These are phyloP conservation scores for Nomada fucata DNA, from an alignment of 2,888 invertebrate genomes.

Conservation along the genomic window DNA sequence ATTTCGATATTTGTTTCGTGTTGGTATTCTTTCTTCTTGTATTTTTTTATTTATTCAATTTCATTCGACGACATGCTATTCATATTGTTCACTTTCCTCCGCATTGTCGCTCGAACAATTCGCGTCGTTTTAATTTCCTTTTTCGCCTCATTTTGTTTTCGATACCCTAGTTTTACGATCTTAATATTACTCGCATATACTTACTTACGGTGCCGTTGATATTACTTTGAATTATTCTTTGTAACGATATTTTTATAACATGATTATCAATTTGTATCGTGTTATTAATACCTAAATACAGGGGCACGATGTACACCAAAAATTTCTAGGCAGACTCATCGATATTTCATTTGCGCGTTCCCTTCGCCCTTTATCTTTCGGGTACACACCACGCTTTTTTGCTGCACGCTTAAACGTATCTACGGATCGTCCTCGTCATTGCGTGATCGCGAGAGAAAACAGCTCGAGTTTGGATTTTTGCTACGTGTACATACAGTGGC, in stretches of 20 bases:
- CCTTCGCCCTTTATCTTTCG: constrained; percentile 21
- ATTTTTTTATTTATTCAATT: neutral
- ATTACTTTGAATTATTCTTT: constrained; percentile 79
- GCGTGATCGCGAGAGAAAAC: constrained; percentile 23
- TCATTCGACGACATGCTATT: constrained; percentile 39
- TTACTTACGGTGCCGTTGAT: constrained; percentile 83
- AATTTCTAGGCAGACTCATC: constrained; percentile 60
- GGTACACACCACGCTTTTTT: constrained; percentile 62
- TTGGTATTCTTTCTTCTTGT: neutral
- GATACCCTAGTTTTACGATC: constrained; percentile 78
- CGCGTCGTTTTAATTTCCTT: constrained; percentile 42
- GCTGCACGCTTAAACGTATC: constrained; percentile 60
- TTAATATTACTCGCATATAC: constrained; percentile 82
- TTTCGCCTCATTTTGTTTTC: constrained; percentile 39
- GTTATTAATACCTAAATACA: constrained; percentile 82
- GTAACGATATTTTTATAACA: constrained; percentile 77
- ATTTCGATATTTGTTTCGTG: constrained; percentile 44
- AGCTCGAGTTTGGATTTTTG: constrained; percentile 34
- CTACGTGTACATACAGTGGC: constrained; percentile 24
- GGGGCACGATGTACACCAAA: constrained; percentile 78
- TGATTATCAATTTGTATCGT: constrained; percentile 81
- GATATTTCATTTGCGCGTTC: constrained; percentile 46
- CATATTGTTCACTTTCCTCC: constrained; percentile 28
- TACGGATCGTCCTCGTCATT: constrained; percentile 21
- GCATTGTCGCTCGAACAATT: constrained; percentile 56